Percentiles rank a stretch among this genome's conserved stretches.
Evolutionary conservation across 2,113 vertebrate genomes (phyloP).

Genomic region (Calidris pygmaea): DNA sequence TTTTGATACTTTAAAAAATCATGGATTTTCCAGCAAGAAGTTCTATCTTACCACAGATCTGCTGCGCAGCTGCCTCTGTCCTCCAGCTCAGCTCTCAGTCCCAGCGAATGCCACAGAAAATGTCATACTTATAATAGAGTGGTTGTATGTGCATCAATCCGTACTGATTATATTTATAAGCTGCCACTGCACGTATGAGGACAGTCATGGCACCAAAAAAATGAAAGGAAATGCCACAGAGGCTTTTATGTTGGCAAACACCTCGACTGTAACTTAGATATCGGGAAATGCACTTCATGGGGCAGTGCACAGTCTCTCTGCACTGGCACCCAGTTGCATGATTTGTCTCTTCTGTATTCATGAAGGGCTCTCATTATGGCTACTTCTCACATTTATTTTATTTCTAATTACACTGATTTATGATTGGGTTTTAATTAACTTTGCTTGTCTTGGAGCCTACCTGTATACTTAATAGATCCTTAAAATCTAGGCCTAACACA

Average conservation of each 20-base stretch:
- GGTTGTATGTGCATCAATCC: background rate
- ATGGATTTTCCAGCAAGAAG: background rate
- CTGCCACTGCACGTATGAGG: background rate
- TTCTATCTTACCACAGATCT: background rate
- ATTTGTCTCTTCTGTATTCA: conserved; percentile 23
- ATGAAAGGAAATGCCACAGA: background rate
- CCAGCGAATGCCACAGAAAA: background rate
- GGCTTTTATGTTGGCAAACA: background rate
- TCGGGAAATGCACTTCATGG: background rate
- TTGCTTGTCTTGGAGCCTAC: background rate
- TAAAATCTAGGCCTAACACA: background rate
- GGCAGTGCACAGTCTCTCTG: background rate
- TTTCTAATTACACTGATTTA: conserved; percentile 58
- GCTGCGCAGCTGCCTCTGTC: background rate
- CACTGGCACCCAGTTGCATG: background rate
- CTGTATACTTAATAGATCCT: background rate
- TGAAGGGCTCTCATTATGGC: background rate
- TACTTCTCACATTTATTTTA: conserved; percentile 33
- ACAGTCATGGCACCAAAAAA: background rate
- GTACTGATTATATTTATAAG: background rate
- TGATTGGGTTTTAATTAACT: conserved; percentile 42
- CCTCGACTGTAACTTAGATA: background rate
- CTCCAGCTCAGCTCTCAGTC: background rate
- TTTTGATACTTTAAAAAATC: background rate
- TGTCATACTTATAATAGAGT: background rate